Base-by-base conservation (phyloP, 1,140 invertebrate species). In the Eriocheir sinensis region DNA sequence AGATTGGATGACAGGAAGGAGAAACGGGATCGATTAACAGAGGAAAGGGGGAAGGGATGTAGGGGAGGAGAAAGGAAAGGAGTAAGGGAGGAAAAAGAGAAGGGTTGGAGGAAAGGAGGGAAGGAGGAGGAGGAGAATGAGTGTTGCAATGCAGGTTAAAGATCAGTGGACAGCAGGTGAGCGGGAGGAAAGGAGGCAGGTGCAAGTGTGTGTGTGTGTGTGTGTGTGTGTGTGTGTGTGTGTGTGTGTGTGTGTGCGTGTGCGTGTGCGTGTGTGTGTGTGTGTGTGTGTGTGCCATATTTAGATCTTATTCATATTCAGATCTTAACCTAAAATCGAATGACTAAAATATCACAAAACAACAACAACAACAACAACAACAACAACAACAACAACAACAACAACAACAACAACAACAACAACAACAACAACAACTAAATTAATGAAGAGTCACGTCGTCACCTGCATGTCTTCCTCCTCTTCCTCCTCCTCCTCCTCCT, bases 231-330 rank as follows among this genome's bases (percentile, higher is more conserved):
- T 72, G 21, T 72, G 4, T 17, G 60, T 72, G 60, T 72, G 60
- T 72, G 6, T n/a, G 60, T 72, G 60, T 17, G 60, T 72, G 60
- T 72, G 60, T 72, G 60, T 72, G 60, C n/a, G 60, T 72, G 60
- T 72, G 60, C n/a, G 60, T 72, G 60, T 72, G 60, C n/a, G 60
- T 72, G 60, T 72, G 60, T 72, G 60, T 72, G 60, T 72, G 60
- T 72, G 60, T 72, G 60, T 72, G 60, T 72, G 60, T 72, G 60
- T 72, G 60, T n/a, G 60, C n/a, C n/a, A n/a, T n/a, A n/a, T n/a
- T n/a, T n/a, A n/a, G n/a, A n/a, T n/a, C n/a, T n/a, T n/a, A n/a
- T n/a, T n/a, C n/a, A n/a, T n/a, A n/a, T n/a, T n/a, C n/a, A n/a
- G n/a, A n/a, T n/a, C n/a, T n/a, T n/a, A n/a, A n/a, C n/a, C n/a